Evolutionary conservation across 2,113 vertebrate species (phyloP).

Genomic region (Vimba vimba): DNA sequence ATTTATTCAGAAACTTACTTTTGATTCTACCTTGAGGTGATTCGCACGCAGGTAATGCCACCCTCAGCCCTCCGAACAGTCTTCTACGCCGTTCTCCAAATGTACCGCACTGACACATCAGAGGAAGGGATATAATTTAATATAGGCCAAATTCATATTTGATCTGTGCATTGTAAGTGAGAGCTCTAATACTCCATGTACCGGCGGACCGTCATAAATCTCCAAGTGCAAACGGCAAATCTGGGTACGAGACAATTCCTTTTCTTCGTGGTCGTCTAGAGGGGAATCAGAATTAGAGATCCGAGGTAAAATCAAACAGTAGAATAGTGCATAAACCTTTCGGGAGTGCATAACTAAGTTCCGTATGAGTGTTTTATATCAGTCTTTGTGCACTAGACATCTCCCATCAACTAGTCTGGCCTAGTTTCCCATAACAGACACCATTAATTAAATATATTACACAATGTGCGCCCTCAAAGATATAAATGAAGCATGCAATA

Average conservation of each 20-base stretch:
- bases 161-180: constrained; percentile 57
- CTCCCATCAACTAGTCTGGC: constrained; percentile 69
- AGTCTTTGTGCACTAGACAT: constrained; percentile 72
- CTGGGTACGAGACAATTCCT: constrained; percentile 44
- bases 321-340: constrained; percentile 69
- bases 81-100: constrained; percentile 54
- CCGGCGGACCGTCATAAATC: constrained; percentile 18
- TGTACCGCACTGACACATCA: constrained; percentile 62
- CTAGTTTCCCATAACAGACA: constrained; percentile 72
- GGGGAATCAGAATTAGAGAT: constrained; percentile 54
- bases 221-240: constrained; percentile 46
- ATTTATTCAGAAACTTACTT: constrained; percentile 77
- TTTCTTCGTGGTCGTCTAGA: constrained; percentile 42
- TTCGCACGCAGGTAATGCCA: constrained; percentile 55
- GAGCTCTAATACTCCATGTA: constrained; percentile 30
- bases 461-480: constrained; percentile 58
- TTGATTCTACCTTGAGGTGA: constrained; percentile 69
- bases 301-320: constrained; percentile 53
- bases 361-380: constrained; percentile 65
- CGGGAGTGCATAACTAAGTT: constrained; percentile 65
- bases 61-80: constrained; percentile 41
- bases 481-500: constrained; percentile 60
- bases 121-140: constrained; percentile 58
- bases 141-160: constrained; percentile 71
- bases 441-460: constrained; percentile 74